phyloP scores from a whole-genome alignment of 2,113 vertebrate species.

The Hystrix cristata region DNA sequence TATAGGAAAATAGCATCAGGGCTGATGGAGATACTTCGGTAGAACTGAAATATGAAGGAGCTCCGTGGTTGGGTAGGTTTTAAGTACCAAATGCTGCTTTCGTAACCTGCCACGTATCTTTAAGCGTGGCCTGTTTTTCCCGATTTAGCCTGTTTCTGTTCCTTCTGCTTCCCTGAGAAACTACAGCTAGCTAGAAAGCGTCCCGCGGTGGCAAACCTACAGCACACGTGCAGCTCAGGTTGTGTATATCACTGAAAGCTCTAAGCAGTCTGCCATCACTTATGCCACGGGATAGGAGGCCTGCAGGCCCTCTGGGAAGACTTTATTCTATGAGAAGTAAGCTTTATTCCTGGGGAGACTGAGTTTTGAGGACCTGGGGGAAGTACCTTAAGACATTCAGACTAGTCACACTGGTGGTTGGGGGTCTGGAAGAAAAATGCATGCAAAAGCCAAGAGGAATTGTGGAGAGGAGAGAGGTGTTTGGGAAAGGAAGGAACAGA shows the following conservation, averaged over 20 bases:
- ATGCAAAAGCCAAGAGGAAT: not conserved
- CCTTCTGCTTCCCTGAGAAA: not conserved
- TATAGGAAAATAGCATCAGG: not conserved
- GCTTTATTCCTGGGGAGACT: not conserved
- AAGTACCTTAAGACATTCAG: rapidly evolving
- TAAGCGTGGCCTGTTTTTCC: not conserved
- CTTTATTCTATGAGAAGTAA: not conserved
- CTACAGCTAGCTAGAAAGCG: not conserved
- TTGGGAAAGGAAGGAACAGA: not conserved
- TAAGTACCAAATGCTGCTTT: not conserved
- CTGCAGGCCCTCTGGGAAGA: not conserved
- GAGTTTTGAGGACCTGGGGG: not conserved
- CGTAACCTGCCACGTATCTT: not conserved
- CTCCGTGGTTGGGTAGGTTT: not conserved
- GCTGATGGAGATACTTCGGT: not conserved
- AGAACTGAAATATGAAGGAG: not conserved
- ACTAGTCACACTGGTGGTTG: rapidly evolving
- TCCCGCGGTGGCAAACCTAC: not conserved
- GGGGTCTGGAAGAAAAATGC: not conserved
- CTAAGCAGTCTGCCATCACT: not conserved
- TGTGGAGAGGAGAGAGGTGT: not conserved
- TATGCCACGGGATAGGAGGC: not conserved
- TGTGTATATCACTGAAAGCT: not conserved
- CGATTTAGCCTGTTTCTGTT: not conserved
- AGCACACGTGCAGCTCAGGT: not conserved